Evolutionary conservation across 2,797 vertebrate species (phyloP), one percentile per base, ranked within the genome.

Genomic region (Acipenser transmontanus): DNA sequence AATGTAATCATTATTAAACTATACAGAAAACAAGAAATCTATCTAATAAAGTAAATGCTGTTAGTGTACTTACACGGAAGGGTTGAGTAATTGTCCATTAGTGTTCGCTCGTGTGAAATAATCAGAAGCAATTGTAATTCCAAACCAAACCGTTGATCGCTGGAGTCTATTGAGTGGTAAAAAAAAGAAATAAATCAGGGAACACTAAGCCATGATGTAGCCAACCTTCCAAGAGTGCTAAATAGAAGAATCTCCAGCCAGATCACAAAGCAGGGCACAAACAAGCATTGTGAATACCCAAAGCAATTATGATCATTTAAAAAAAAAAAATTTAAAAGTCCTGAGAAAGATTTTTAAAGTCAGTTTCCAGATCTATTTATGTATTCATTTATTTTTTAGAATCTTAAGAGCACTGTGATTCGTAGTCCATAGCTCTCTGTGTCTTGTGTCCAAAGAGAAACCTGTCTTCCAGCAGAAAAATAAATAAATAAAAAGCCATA

Each of bases 41-140:
- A 34, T 34, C 34, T 34, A 34, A 34, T 4, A 34, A 34, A 34
- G 34, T 34, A 34, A 34, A 34, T 64, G 56, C 34, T 20, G 8
- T 8, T 59, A 59, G 69, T 68, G 68, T 82, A 89, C 93, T 95
- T 89, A 95, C 93, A 83, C 87, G 82, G 91, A 77, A 92, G 77
- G 82, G 87, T 77, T 70, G 90, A 91, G 84, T 89, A 90, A 86
- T 92, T 90, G 89, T 91, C 93, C 93, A 94, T 94, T 87, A 82
- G 90, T 79, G 81, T 76, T 71, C 70, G 68, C 67, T 70, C 72
- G 69, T 65, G 74, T 60, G 69, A 69, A 62, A 69, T 61, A 66
- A 62, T 70, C 69, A 72, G 77, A 77, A 62, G 82, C 73, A 67
- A 68, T 61, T 77, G 49, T 76, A 85, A 84, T 82, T 84, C 84